Base-by-base conservation (phyloP, 2,888 invertebrate species). In the Phragmatobia fuliginosa region DNA sequence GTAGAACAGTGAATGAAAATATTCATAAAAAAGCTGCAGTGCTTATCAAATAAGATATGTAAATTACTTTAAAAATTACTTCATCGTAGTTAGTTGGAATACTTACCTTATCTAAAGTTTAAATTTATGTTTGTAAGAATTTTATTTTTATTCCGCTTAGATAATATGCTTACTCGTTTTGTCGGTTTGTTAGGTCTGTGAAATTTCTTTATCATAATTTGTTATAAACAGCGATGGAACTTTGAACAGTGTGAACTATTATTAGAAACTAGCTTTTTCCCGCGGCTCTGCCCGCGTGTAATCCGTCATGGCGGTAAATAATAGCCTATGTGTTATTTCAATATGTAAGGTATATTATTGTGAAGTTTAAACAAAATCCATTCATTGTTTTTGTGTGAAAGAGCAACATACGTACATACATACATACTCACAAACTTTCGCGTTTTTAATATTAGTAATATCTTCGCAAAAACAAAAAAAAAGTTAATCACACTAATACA, bases 101-200 rank as follows among this genome's bases (percentile, higher is more conserved):
- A 52, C 52, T 52, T 52, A 52, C 52, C 25, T 52, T 25, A 52
- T 52, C 45, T 49, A 49, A 25, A 52, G 25, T n/a, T 21, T 45
- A 45, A 45, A 49, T 11, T 52, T 25, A 52, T 52, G 52, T 52
- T 52, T 52, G 85, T 81, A 83, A 80, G 79, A 75, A 52, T 52
- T 25, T 52, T 25, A 72, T 75, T 84, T 86, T 84, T 79, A 82
- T 77, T 52, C 11, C 11, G 5, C 25, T 52, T 25, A 49, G 21
- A 49, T 52, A 25, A 25, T 52, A 52, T 52, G 2, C n/a, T 25
- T 52, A 25, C 1, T 11, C 11, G 11, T 11, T 52, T n/a, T 52
- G 25, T 25, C 11, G n/a, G 49, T 52, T 25, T 14, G 4, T 25
- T 56, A 6, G 25, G 25, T 52, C 52, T 52, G 25, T 28, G 56